Evolutionary conservation across 2,797 vertebrate species (phyloP).

Genomic region (Diplodus puntazzo): DNA sequence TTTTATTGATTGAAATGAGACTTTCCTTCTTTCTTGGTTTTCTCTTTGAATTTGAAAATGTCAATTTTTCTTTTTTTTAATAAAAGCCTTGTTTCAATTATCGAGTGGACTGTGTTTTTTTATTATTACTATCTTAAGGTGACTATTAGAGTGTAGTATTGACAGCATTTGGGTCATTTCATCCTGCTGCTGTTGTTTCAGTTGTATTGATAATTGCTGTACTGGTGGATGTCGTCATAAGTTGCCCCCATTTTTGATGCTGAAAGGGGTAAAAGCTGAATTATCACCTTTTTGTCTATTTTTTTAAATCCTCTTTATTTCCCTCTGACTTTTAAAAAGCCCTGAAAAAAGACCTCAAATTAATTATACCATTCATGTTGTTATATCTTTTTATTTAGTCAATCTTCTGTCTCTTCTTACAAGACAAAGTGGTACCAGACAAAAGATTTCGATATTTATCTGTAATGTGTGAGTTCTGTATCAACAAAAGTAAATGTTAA

Average conservation of each 20-base stretch:
- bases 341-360: neutral
- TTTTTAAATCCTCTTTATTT: neutral
- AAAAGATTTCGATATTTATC: neutral
- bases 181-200: neutral
- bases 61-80: conserved; percentile 83
- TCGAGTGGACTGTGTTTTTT: conserved; percentile 33
- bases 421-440: too few relatives aligned
- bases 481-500: neutral
- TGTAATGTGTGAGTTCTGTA: neutral
- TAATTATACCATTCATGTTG: too few relatives aligned
- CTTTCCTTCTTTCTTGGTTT: conserved; percentile 85
- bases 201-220: neutral
- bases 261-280: neutral
- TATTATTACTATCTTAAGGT: neutral
- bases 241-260: neutral
- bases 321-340: neutral
- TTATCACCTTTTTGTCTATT: neutral
- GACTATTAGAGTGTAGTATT: neutral
- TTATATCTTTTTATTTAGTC: neutral
- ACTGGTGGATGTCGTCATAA: neutral
- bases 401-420: neutral
- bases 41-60: conserved; percentile 84
- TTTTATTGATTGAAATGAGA: conserved; percentile 82
- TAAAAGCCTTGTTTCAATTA: conserved; percentile 83
- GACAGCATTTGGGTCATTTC: neutral